Evolutionary conservation across 1,140 invertebrate genomes (phyloP).

Genomic region (Saxidomus purpurata): DNA sequence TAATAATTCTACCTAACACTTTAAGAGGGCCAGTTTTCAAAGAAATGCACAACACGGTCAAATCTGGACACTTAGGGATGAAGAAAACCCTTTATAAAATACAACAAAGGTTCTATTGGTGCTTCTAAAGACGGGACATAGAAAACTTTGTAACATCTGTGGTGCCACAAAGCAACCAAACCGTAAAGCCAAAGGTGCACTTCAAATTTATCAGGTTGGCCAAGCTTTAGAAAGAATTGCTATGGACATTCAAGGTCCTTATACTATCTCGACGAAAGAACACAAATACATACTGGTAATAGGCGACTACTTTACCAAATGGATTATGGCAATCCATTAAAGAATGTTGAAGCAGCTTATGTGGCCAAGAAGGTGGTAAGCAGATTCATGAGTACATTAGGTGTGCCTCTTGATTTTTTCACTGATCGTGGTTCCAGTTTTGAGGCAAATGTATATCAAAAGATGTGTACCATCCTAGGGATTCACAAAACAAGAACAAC

Average conservation of each 20-base stretch:
- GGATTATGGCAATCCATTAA: constrained; percentile 68
- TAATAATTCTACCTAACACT: constrained; percentile 2
- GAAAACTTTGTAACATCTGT: not conserved
- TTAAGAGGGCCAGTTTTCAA: not conserved
- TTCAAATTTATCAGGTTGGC: not conserved
- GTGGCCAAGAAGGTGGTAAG: constrained; percentile 82
- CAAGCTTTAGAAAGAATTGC: constrained; percentile 34
- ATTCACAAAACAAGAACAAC: constrained; percentile 69
- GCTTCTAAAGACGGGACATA: not conserved
- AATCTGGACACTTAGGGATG: not conserved
- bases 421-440: constrained; percentile 69
- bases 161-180: not conserved
- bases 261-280: constrained; percentile 11
- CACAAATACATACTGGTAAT: constrained; percentile 76
- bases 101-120: not conserved
- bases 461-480: constrained; percentile 62
- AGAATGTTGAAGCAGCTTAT: constrained; percentile 69
- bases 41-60: not conserved
- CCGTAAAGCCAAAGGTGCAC: not conserved
- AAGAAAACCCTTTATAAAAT: not conserved
- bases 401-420: constrained; percentile 76
- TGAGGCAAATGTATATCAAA: constrained; percentile 55
- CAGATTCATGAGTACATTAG: constrained; percentile 81
- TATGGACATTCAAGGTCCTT: constrained; percentile 59
- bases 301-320: constrained; percentile 79